Percentiles rank a stretch among this genome's conserved stretches.
These are phyloP conservation scores for human (Homo sapiens) DNA, from an alignment of 2,113 vertebrate species.

Conservation along the genomic window GRCh38 chr1:184747001-184747500, in stretches of 20 bases:
- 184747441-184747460: not conserved
- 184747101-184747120: not conserved
- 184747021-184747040: slow-evolving; percentile 7
- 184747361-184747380: not conserved
- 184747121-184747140: slow-evolving; percentile 46
- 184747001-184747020: not conserved
- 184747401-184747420: not conserved
- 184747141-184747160: slow-evolving; percentile 2
- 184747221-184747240: not conserved
- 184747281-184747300: not conserved
- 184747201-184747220: not conserved
- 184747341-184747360: not conserved
- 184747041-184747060: slow-evolving; percentile 22
- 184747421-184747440: slow-evolving; percentile 38
- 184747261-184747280: not conserved
- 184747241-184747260: not conserved
- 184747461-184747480: slow-evolving; percentile 27
- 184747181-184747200: not conserved
- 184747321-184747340: not conserved
- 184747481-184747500: slow-evolving; percentile 46
- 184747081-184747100: slow-evolving; percentile 14
- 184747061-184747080: slow-evolving; percentile 25
- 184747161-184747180: not conserved
- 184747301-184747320: not conserved
- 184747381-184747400: slow-evolving; percentile 8